Evolutionary conservation across 2,113 vertebrate species (phyloP).

Genomic region (Toxotes chatareus): DNA sequence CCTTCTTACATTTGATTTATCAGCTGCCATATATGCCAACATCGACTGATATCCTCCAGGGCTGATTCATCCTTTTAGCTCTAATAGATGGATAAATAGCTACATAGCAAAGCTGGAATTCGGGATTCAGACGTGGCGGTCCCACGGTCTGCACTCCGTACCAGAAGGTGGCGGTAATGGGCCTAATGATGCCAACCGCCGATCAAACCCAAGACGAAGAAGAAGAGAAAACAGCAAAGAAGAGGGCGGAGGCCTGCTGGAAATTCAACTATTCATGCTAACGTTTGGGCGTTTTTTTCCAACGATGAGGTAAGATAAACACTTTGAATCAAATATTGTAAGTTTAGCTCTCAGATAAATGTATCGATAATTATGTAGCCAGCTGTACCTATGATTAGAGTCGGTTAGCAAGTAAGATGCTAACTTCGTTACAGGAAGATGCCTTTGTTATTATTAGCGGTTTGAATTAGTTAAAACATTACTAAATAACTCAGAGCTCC

Average conservation of each 20-base stretch:
- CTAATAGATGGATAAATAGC: too few relatives aligned
- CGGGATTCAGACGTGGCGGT: too few relatives aligned
- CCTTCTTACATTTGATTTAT: too few relatives aligned
- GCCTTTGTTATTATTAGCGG: conserved; percentile 4
- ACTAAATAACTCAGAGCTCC: not conserved
- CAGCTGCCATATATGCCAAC: too few relatives aligned
- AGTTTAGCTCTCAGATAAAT: not conserved
- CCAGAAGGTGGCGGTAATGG: conserved; percentile 5
- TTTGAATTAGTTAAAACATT: not conserved
- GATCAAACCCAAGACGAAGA: not conserved
- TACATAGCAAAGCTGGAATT: too few relatives aligned
- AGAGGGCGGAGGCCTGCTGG: not conserved
- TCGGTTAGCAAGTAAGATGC: conserved; percentile 12
- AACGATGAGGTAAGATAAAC: conserved; percentile 33
- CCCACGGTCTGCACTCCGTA: not conserved
- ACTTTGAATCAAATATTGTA: not conserved
- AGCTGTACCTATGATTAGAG: not conserved
- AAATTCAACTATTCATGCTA: not conserved
- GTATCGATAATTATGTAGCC: not conserved
- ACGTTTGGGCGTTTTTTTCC: not conserved
- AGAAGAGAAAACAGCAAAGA: conserved; percentile 16
- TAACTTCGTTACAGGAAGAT: not conserved
- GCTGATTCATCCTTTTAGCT: too few relatives aligned
- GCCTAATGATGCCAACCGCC: not conserved
- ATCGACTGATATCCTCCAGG: too few relatives aligned